Percentiles rank a stretch among this genome's conserved stretches.
Conservation (phyloP, 2,888 invertebrate genomes). For the Sthenelais limicola region DNA sequence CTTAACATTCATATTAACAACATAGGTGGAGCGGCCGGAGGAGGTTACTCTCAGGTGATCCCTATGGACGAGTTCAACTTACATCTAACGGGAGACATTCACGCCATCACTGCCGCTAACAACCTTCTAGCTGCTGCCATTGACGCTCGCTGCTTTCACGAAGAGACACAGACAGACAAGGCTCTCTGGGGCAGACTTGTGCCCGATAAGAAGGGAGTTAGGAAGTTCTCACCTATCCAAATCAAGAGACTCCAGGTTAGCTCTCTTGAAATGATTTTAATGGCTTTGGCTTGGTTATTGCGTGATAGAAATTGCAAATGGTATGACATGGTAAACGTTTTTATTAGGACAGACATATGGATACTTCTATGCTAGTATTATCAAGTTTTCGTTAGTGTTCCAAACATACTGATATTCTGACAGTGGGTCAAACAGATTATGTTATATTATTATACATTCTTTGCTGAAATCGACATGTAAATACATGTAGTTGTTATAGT, state of each 20-base stretch:
- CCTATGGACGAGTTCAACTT: slow-evolving; percentile 99
- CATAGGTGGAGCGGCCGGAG: slow-evolving; percentile 96
- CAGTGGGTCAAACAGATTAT: too few species aligned
- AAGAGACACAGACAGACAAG: slow-evolving; percentile 89
- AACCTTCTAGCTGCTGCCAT: slow-evolving; percentile 98
- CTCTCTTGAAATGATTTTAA: too few species aligned
- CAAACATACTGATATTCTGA: too few species aligned
- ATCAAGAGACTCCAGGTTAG: slow-evolving; percentile 77
- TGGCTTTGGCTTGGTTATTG: too few species aligned
- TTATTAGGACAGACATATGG: too few species aligned
- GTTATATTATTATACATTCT: too few species aligned
- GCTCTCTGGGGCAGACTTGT: slow-evolving; percentile 90
- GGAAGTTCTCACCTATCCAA: slow-evolving; percentile 91
- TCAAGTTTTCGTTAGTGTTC: too few species aligned
- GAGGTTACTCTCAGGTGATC: slow-evolving; percentile 95
- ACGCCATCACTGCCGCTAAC: slow-evolving; percentile 98
- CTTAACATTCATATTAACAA: neutral
- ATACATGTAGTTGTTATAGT: too few species aligned
- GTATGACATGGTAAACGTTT: too few species aligned
- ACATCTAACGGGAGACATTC: slow-evolving; percentile 94
- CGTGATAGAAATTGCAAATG: too few species aligned
- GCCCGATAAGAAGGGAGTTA: slow-evolving; percentile 84
- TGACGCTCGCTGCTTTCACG: slow-evolving; percentile 97
- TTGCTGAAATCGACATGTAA: too few species aligned
- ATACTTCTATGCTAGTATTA: too few species aligned